phyloP scores from a whole-genome alignment of 2,113 vertebrate genomes.

The Tonatia bakeri region DNA sequence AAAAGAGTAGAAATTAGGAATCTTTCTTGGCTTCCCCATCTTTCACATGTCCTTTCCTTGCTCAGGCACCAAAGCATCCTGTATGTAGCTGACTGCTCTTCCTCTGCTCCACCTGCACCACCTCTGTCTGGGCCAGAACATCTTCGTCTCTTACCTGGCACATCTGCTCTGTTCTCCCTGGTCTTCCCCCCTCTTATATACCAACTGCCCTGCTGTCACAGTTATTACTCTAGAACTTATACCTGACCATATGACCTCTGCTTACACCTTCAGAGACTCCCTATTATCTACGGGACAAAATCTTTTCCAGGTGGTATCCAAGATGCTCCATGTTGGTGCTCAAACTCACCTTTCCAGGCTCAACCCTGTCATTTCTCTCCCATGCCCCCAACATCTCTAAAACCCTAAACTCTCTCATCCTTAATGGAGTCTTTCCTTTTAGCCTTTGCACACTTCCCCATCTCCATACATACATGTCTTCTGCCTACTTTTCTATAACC shows the following conservation, averaged over 20 bases:
- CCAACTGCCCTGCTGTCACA: background rate
- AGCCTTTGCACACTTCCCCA: background rate
- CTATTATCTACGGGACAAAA: background rate
- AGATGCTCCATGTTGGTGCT: background rate
- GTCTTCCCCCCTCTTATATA: background rate
- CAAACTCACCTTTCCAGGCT: background rate
- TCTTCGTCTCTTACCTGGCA: background rate
- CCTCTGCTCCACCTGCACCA: background rate
- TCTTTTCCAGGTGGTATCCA: background rate
- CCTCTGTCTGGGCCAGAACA: background rate
- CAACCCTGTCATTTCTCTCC: background rate
- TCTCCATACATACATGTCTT: background rate
- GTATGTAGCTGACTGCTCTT: background rate
- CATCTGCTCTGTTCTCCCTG: background rate
- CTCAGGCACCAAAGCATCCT: background rate
- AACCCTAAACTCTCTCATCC: background rate
- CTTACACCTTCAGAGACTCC: background rate
- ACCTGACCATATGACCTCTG: background rate
- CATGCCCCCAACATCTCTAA: background rate
- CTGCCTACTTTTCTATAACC: background rate
- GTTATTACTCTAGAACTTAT: background rate
- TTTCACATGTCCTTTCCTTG: background rate
- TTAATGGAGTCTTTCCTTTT: background rate
- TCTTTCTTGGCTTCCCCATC: background rate
- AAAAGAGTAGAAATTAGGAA: background rate